Percentiles rank a stretch among this genome's conserved stretches.
These are phyloP conservation scores for Brachionus rubens DNA, from an alignment of 1,140 invertebrate species.

Conservation along the genomic window DNA sequence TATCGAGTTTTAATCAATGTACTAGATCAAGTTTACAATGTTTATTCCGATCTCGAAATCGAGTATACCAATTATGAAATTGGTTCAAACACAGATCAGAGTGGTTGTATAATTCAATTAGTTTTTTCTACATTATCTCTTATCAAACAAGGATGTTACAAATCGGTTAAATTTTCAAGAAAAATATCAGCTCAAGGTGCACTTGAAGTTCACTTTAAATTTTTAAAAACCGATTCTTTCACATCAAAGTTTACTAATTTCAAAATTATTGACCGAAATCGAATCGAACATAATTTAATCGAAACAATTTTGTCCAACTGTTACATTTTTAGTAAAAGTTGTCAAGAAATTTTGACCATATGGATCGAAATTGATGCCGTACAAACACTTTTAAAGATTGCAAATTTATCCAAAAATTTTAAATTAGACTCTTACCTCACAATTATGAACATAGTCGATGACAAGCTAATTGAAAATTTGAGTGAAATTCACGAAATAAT, in stretches of 20 bases:
- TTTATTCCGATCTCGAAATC: too few relatives aligned
- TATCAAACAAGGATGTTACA: neutral
- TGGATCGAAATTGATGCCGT: neutral
- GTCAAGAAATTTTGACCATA: conserved; percentile 4
- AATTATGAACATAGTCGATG: neutral
- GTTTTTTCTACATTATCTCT: conserved; percentile 5
- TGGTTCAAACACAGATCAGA: neutral
- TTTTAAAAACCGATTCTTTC: neutral
- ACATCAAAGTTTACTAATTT: neutral
- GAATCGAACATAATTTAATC: neutral
- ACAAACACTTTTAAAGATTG: neutral
- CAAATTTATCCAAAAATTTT: neutral
- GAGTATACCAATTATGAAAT: neutral
- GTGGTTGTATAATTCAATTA: neutral
- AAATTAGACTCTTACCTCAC: neutral
- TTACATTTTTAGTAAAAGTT: conserved; percentile 22
- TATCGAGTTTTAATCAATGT: neutral
- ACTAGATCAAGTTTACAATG: too few relatives aligned
- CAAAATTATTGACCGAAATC: neutral
- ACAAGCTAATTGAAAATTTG: neutral
- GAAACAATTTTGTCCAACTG: neutral
- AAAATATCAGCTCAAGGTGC: neutral
- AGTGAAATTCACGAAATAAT: neutral
- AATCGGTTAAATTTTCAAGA: neutral
- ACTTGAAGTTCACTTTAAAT: neutral